Evolutionary conservation across 2,888 invertebrate genomes (phyloP), one percentile per base, ranked within the genome.

Genomic region (Cyrtodaria siliqua): DNA sequence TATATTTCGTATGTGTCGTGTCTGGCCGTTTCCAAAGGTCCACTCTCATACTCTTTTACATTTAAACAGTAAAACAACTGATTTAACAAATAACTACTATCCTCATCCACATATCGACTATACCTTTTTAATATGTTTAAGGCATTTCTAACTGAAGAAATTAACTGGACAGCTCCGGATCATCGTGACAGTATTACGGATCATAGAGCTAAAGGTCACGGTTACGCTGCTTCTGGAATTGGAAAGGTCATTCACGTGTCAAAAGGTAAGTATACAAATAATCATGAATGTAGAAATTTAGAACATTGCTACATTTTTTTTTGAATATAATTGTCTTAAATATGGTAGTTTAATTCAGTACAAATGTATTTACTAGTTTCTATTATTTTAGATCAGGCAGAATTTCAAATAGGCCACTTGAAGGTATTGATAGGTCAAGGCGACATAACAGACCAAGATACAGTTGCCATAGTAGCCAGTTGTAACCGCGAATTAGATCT

Each of bases 391-490:
- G 62, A 50, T 52, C 27, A 38, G 29, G 62, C 50, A 33, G 64
- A 74, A 27, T 69, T 75, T 27, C 44, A 55, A 27, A 53, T 84
- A 38, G 79, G 76, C 18, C 59, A 53, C 18, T n/a, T 82, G 8
- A 57, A 61, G 33, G 63, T 83, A 6, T 33, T 52, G 6, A 56
- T 83, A 2, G 29, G 57, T n/a, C 24, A 59, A 29, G 83, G 83
- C 12, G 80, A 80, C 55, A 82, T 84, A n/a, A 82, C 84, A 12
- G 68, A 69, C 4, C 76, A 82, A 33, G 42, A 38, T 9, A 40
- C 74, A 27, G 82, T 74, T 56, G 83, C 70, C 14, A 77, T 85
- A 16, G 80, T 85, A 4, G 83, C 83, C 18, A 77, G 79, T 53
- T 71, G 72, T 27, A 77, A 74, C n/a, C 53, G 56, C 20, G 75